Evolutionary conservation across 1,140 invertebrate species (phyloP).

Genomic region (Samia ricini): DNA sequence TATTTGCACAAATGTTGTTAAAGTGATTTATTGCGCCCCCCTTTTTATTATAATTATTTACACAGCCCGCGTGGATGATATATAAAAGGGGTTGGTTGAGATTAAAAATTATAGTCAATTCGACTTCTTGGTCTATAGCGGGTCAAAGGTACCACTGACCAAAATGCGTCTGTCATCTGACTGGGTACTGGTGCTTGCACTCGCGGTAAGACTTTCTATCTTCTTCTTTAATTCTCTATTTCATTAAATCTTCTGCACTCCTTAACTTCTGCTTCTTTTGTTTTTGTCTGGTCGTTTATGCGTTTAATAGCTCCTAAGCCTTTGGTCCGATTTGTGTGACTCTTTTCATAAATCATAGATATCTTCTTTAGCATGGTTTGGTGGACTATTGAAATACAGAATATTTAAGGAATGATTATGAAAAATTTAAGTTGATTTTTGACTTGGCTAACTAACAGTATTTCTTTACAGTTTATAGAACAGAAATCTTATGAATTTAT

Average conservation of each 20-base stretch:
- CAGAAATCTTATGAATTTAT: too few species aligned
- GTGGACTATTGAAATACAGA: too few species aligned
- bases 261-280: not conserved
- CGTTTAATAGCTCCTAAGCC: too few species aligned
- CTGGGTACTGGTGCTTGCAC: not conserved
- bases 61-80: not conserved
- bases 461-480: too few species aligned
- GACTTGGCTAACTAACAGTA: too few species aligned
- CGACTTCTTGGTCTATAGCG: not conserved
- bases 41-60: not conserved
- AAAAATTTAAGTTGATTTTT: too few species aligned
- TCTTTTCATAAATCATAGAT: too few species aligned
- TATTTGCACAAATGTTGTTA: not conserved
- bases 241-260: too few species aligned
- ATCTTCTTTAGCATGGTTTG: too few species aligned
- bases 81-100: not conserved
- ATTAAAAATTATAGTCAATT: not conserved
- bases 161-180: not conserved
- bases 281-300: not conserved
- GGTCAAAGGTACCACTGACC: not conserved
- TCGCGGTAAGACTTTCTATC: not conserved
- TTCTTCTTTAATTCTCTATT: not conserved
- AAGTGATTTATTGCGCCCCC: not conserved
- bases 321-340: too few species aligned
- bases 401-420: too few species aligned